Percentiles rank a stretch among this genome's conserved stretches.
Evolutionary conservation across 2,797 vertebrate species (phyloP).

Genomic region (Morus bassanus): DNA sequence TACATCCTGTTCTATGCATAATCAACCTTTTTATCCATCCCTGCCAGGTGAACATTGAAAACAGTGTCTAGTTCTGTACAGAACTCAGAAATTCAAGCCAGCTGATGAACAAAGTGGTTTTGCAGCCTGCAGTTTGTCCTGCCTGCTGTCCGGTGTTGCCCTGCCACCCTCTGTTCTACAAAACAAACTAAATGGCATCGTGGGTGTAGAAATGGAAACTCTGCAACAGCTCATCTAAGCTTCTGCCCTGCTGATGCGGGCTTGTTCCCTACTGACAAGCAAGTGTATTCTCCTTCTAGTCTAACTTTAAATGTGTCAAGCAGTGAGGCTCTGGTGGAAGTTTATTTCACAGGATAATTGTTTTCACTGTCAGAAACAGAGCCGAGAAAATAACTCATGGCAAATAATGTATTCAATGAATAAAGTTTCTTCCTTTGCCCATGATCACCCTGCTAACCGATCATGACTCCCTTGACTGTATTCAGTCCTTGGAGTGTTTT

Average conservation of each 20-base stretch:
- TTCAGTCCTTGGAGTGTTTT: background rate
- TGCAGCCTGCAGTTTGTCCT: background rate
- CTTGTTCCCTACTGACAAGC: background rate
- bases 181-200: background rate
- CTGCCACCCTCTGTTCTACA: background rate
- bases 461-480: background rate
- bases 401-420: background rate
- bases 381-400: background rate
- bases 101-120: background rate
- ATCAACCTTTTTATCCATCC: background rate
- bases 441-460: background rate
- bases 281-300: background rate
- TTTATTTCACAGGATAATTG: background rate
- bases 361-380: background rate
- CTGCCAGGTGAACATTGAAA: background rate
- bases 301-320: background rate
- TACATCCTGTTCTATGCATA: background rate
- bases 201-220: background rate
- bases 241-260: background rate
- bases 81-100: background rate
- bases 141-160: background rate
- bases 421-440: background rate
- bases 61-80: background rate
- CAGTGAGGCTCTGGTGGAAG: background rate
- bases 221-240: background rate